Base-by-base conservation (phyloP, 2,888 invertebrate species). In the Tromatobia lineatoria region DNA sequence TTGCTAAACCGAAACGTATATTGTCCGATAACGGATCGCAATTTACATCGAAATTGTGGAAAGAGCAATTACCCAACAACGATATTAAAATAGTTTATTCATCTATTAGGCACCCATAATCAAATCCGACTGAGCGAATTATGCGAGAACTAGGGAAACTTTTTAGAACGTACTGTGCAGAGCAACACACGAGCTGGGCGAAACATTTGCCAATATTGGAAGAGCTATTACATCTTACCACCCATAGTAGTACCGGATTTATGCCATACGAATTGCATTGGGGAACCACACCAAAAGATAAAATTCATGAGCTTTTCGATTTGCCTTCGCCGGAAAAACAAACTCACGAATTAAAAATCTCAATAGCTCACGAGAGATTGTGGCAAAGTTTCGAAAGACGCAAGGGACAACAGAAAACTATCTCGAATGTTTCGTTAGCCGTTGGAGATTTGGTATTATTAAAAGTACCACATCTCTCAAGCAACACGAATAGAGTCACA, bases 401-500 rank as follows among this genome's bases (percentile, higher is more conserved):
- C 3, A 50, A 50, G 1, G 4, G 29, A 13, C 50, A 70, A 34
- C 54, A 70, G 6, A 70, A 70, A 54, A 0, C 23, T 0, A 54
- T 54, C 23, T 54, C 54, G 3, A 4, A 23, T 7, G 10, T 74
- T 15, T 15, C 57, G 3, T 13, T 83, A 15, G 8, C 23, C 1
- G 18, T 52, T 18, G 81, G 61, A n/a, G 81, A 80, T 71, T 20
- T 69, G 0, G 78, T 84, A 0, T 66, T 81, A 13, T 25, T 84
- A 3, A 23, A 69, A 1, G 84, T 84, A 10, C 84, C 81, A 2
- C 76, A 76, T 18, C 13, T 45, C 2, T 76, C 76, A 1, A 76
- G 76, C 10, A 52, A 50, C 3, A 52, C 52, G 1, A 61, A 70
- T 45, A 25, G 67, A 25, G 76, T 76, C 1, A 76, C 57, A 2